Evolutionary conservation across 2,888 invertebrate genomes (phyloP).

Genomic region (Apoda limacodes): DNA sequence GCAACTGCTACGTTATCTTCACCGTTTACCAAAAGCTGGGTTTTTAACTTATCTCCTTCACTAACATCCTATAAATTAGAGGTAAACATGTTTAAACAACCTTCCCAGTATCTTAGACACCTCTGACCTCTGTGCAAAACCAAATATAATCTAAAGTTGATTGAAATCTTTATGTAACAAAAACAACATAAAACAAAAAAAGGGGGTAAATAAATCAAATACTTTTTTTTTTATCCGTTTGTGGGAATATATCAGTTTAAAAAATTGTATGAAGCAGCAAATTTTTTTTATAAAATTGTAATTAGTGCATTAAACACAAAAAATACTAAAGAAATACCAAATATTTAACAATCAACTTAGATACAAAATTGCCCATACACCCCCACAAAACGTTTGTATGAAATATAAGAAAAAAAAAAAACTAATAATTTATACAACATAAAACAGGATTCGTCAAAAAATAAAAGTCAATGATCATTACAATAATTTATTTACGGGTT

Average conservation of each 20-base stretch:
- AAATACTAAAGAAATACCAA: constrained; percentile 4
- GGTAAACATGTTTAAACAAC: constrained; percentile 22
- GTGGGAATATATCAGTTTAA: constrained; percentile 64
- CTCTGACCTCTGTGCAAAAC: too few relatives aligned
- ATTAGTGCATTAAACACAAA: too few relatives aligned
- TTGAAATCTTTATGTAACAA: constrained; percentile 1
- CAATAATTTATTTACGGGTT: constrained; percentile 55
- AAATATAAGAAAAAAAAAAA: constrained; percentile 35
- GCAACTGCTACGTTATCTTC: constrained; percentile 55
- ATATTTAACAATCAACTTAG: constrained; percentile 18
- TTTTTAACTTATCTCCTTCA: constrained; percentile 46
- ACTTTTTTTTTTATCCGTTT: constrained; percentile 39
- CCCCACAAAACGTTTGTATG: constrained; percentile 59
- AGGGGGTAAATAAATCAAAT: constrained; percentile 26
- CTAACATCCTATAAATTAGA: constrained; percentile 52
- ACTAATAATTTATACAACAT: constrained; percentile 40
- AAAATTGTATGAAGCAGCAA: constrained; percentile 18
- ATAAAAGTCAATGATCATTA: constrained; percentile 57
- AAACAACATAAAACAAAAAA: constrained; percentile 17
- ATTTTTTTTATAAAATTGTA: too few relatives aligned
- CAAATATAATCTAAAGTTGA: too few relatives aligned
- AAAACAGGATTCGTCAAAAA: constrained; percentile 55
- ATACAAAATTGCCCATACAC: constrained; percentile 62
- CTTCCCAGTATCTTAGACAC: constrained; percentile 3
- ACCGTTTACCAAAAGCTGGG: constrained; percentile 48